phyloP scores from a whole-genome alignment of 2,113 vertebrate genomes.

The Sarotherodon lohbergeri region DNA sequence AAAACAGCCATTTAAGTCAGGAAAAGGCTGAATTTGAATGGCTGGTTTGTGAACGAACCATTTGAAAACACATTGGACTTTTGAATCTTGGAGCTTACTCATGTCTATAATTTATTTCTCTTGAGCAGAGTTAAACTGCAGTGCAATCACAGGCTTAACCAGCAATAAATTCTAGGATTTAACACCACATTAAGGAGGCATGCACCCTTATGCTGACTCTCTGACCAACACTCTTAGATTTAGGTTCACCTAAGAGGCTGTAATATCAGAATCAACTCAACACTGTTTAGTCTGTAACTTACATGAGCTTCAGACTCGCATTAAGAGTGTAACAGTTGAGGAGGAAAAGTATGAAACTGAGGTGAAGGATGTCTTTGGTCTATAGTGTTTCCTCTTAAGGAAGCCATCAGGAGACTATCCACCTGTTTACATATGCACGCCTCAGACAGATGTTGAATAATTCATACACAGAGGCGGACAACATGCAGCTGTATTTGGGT shows the following conservation, averaged over 20 bases:
- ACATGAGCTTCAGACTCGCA: conserved; percentile 13
- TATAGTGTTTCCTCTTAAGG: conserved; percentile 18
- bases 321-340: conserved; percentile 5
- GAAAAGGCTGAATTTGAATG: not conserved
- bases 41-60: not conserved
- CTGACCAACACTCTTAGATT: conserved; percentile 15
- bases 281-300: conserved; percentile 19
- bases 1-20: not conserved
- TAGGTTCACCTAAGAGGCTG: conserved; percentile 17
- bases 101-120: not conserved
- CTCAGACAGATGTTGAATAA: conserved; percentile 71
- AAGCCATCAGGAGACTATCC: conserved; percentile 46
- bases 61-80: not conserved
- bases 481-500: conserved; percentile 71
- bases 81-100: not conserved
- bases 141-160: conserved; percentile 7
- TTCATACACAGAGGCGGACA: conserved; percentile 62
- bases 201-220: not conserved
- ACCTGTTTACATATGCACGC: conserved; percentile 65
- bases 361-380: conserved; percentile 35
- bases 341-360: not conserved
- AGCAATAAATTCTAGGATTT: conserved; percentile 1
- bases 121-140: not conserved
- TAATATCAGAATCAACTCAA: not conserved
- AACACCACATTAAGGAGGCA: not conserved